Percentiles rank a stretch among this genome's conserved stretches.
These are phyloP conservation scores for Zapornia atra DNA, from an alignment of 2,113 vertebrate genomes.

Conservation along the genomic window DNA sequence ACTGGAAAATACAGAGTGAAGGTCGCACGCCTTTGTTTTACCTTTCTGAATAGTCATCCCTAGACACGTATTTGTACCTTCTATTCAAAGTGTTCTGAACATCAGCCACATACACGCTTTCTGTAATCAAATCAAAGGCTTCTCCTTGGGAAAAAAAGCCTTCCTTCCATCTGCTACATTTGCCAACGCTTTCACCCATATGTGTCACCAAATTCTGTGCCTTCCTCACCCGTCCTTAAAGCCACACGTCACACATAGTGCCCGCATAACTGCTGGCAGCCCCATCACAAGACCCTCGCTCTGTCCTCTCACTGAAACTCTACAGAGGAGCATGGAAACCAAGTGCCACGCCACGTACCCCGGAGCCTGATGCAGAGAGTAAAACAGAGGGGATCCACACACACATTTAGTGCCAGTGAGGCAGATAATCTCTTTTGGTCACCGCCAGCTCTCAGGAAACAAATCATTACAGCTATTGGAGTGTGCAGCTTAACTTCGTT, in stretches of 20 bases:
- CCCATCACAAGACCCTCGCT: neutral
- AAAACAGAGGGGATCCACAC: neutral
- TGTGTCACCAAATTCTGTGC: neutral
- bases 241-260: neutral
- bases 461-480: neutral
- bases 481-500: neutral
- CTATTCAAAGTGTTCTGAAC: neutral
- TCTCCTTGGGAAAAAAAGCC: neutral
- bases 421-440: neutral
- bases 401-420: neutral
- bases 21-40: neutral
- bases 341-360: fast-evolving
- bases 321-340: neutral
- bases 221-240: neutral
- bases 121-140: neutral
- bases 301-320: neutral
- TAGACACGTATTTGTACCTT: neutral
- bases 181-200: neutral
- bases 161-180: neutral
- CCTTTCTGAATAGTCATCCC: neutral
- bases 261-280: neutral
- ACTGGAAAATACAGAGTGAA: neutral
- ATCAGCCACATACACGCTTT: neutral
- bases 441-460: neutral
- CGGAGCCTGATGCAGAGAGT: fast-evolving